Conservation (phyloP, 2,113 vertebrate species). For the Zapus hudsonius region DNA sequence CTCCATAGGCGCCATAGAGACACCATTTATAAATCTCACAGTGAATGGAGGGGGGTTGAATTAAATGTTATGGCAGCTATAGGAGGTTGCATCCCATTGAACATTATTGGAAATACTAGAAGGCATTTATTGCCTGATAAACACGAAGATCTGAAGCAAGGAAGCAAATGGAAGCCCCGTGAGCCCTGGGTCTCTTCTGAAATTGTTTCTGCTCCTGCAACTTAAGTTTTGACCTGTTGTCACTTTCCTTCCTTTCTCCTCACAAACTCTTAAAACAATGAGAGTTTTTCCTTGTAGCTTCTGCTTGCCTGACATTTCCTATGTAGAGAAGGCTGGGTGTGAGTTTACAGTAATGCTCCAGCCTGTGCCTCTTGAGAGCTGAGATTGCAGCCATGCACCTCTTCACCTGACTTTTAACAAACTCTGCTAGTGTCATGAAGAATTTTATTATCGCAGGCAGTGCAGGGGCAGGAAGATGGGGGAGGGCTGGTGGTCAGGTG, state of each 20-base stretch:
- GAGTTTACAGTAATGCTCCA: not conserved
- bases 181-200: not conserved
- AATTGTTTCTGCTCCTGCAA: not conserved
- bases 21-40: constrained; percentile 1
- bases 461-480: no score
- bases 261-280: not conserved
- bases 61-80: not conserved
- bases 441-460: not conserved
- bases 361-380: not conserved
- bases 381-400: not conserved
- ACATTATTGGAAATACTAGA: constrained; percentile 41
- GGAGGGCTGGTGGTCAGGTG: not conserved
- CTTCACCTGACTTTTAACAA: not conserved
- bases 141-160: not conserved
- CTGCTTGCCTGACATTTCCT: not conserved
- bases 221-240: not conserved
- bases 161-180: not conserved
- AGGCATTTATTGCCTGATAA: not conserved
- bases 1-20: not conserved
- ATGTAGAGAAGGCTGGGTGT: not conserved
- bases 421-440: not conserved
- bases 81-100: not conserved
- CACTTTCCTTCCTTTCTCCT: not conserved
- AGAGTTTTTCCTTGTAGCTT: not conserved
- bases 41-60: not conserved